A percentile compares a stretch with the other conserved stretches of the same genome.
These are phyloP conservation scores for Ectropis grisescens DNA, from an alignment of 1,140 invertebrate species.

Conservation along the genomic window DNA sequence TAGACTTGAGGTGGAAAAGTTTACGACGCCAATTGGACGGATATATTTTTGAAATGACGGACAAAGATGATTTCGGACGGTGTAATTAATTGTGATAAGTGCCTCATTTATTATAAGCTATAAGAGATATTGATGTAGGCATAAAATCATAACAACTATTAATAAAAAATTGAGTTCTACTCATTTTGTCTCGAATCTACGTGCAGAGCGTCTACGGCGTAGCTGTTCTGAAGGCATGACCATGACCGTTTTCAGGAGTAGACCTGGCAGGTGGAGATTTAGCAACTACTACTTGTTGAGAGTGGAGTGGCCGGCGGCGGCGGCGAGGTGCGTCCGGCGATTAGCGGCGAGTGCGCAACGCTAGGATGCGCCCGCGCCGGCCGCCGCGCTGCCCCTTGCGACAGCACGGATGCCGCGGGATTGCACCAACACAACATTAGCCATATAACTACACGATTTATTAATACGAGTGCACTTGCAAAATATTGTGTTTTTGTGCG, in stretches of 20 bases:
- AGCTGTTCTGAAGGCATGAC: conserved; percentile 1
- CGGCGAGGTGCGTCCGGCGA: conserved; percentile 43
- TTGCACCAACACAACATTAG: conserved; percentile 35
- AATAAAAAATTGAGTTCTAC: too few relatives aligned
- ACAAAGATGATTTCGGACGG: too few relatives aligned
- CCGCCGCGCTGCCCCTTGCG: conserved; percentile 39
- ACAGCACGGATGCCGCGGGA: conserved; percentile 55
- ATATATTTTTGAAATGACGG: too few relatives aligned
- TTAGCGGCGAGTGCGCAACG: conserved; percentile 45
- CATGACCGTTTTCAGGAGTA: conserved; percentile 7
- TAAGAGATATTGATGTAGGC: too few relatives aligned
- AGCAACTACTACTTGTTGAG: conserved; percentile 39
- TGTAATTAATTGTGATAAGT: too few relatives aligned
- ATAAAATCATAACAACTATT: too few relatives aligned
- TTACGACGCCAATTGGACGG: too few relatives aligned
- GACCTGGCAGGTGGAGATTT: conserved; percentile 14
- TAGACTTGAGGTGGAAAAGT: too few relatives aligned
- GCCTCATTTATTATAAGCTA: too few relatives aligned
- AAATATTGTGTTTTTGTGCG: conserved; percentile 45
- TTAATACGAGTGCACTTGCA: conserved; percentile 57
- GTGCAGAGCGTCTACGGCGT: too few relatives aligned
- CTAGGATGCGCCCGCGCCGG: conserved; percentile 48
- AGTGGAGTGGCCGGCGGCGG: conserved; percentile 42
- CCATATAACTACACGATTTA: conserved; percentile 34
- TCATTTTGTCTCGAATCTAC: too few relatives aligned